phyloP scores from a whole-genome alignment of 2,888 invertebrate species.

The Acronicta alni region DNA sequence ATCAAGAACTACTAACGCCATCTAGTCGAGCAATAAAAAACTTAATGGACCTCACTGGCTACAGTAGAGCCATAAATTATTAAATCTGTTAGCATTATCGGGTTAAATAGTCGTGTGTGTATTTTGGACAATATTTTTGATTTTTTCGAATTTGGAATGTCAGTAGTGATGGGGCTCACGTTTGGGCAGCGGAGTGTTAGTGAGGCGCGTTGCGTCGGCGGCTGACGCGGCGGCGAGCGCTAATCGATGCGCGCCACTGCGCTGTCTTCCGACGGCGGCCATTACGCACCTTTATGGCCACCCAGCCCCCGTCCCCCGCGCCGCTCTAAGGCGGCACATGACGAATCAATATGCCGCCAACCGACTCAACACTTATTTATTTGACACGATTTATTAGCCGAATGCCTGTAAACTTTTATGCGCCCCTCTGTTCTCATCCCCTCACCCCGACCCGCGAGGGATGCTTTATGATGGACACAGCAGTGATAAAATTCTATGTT shows the following conservation, averaged over 20 bases:
- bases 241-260: constrained; percentile 93
- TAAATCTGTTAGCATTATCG: constrained; percentile 27
- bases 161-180: constrained; percentile 48
- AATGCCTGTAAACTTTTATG: constrained; percentile 89
- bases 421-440: constrained; percentile 75
- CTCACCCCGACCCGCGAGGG: constrained; percentile 65
- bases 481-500: constrained; percentile 85
- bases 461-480: constrained; percentile 86
- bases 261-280: constrained; percentile 92
- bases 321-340: constrained; percentile 87
- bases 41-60: constrained; percentile 31
- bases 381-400: constrained; percentile 89
- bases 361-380: constrained; percentile 90
- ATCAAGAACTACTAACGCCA: constrained; percentile 61
- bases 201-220: constrained; percentile 81
- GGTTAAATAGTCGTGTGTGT: constrained; percentile 38
- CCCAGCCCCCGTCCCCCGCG: constrained; percentile 75
- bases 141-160: constrained; percentile 12
- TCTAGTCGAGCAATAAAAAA: constrained; percentile 52
- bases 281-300: constrained; percentile 94
- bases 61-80: constrained; percentile 32
- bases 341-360: constrained; percentile 89
- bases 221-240: constrained; percentile 89
- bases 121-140: constrained; percentile 6
- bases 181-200: constrained; percentile 56